Evolutionary conservation across 2,113 vertebrate species (phyloP), one percentile per base, ranked within the genome.

Genomic region (Nycticryphes semicollaris): DNA sequence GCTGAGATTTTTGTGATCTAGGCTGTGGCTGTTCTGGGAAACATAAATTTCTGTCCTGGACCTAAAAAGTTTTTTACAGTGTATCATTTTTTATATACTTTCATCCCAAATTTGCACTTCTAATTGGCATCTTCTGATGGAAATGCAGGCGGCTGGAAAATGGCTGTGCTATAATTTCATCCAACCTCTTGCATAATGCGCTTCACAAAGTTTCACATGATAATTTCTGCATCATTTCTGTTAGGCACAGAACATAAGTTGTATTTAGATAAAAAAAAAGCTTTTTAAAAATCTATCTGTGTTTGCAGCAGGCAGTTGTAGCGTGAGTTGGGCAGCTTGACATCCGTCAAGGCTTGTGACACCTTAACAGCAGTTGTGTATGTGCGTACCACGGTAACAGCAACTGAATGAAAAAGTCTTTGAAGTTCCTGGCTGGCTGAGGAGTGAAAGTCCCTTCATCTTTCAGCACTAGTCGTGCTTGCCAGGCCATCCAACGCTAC

Each of bases 371-470:
- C 84, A 75, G 69, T 83, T 70, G 54, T 62, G 90, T 84, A 14
- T 35, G 68, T 19, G 87, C 31, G 60, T n/a, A 11, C 25, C 2
- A 12, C 6, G 1, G 16, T 82, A 75, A 72, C 66, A 78, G 81
- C 53, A 22, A 78, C 39, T 94, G 80, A 91, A 82, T 93, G 89
- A 48, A 89, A 90, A 82, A 64, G 80, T 5, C 89, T 94, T 92
- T 91, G 94, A 95, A 93, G 94, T 95, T 57, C 28, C 85, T 73
- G 70, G 13, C 81, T 93, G 95, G 82, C 91, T 73, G 41, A 91
- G 90, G 67, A 95, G 94, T 78, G 94, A 37, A 87, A 94, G 74
- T 83, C 78, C 67, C 79, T 60, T 85, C 21, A 0, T 85, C 92
- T 96, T 96, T 95, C 95, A 96, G 85, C 93, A 66, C 80, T n/a